Evolutionary conservation across 2,113 vertebrate species (phyloP).

Genomic region (Parus major): DNA sequence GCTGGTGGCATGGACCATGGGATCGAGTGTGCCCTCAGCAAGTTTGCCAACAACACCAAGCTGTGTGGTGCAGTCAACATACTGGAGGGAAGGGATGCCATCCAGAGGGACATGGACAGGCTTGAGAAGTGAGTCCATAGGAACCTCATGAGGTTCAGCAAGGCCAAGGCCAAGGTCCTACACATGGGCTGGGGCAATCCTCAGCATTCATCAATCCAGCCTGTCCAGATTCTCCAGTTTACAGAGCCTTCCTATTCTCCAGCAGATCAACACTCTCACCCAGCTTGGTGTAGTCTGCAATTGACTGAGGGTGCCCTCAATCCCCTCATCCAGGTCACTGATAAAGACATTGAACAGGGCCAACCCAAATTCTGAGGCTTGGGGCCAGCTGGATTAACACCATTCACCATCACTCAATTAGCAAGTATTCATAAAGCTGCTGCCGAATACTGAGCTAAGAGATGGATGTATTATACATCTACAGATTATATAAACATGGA

Average conservation of each 20-base stretch:
- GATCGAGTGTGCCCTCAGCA: not conserved
- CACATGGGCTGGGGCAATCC: not conserved
- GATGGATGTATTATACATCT: not conserved
- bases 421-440: not conserved
- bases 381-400: not conserved
- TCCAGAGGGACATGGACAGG: not conserved
- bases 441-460: not conserved
- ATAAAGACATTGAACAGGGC: not conserved
- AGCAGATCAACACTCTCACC: not conserved
- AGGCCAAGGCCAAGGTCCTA: not conserved
- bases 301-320: not conserved
- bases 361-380: not conserved
- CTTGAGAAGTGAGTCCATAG: not conserved
- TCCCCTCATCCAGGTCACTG: not conserved
- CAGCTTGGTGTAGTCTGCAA: not conserved
- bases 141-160: not conserved
- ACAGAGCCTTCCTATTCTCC: not conserved
- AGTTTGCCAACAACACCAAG: not conserved
- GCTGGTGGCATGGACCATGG: not conserved
- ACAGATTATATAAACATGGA: not conserved
- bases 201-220: not conserved
- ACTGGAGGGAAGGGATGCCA: not conserved
- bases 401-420: not conserved
- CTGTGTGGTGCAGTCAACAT: fast-evolving
- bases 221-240: not conserved